A percentile compares a stretch with the other conserved stretches of the same genome.
Evolutionary conservation across 1,140 invertebrate genomes (phyloP).

Genomic region (Pomacea maculata): DNA sequence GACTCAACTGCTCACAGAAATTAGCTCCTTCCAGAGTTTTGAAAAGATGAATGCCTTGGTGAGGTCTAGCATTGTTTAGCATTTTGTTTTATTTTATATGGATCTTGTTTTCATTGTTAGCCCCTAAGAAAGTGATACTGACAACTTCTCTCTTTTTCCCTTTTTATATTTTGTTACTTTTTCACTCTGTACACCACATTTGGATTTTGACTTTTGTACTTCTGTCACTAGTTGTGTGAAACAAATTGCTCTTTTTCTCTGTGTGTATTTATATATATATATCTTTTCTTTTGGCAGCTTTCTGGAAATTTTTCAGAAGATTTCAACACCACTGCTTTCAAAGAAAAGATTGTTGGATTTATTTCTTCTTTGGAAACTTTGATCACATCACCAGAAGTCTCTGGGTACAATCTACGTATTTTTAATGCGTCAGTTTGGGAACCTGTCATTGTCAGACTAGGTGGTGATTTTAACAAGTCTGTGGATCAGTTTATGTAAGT

Average conservation of each 20-base stretch:
- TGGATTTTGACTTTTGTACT: too few species aligned
- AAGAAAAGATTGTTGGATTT: too few species aligned
- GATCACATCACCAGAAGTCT: not conserved
- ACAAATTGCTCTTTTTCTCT: too few species aligned
- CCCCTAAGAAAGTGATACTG: not conserved
- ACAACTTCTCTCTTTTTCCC: too few species aligned
- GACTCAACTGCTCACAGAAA: slow-evolving; percentile 27
- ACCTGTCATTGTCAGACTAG: not conserved
- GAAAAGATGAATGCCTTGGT: slow-evolving; percentile 22
- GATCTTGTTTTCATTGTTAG: not conserved
- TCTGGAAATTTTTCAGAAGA: too few species aligned
- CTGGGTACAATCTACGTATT: slow-evolving; percentile 5
- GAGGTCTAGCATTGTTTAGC: not conserved
- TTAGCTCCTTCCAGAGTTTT: slow-evolving; percentile 21
- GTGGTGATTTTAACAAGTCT: not conserved
- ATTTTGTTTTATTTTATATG: not conserved
- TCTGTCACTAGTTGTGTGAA: too few species aligned
- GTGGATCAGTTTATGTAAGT: slow-evolving; percentile 9
- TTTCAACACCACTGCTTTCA: too few species aligned
- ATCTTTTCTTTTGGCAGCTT: too few species aligned
- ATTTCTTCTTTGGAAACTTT: not conserved
- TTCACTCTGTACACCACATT: too few species aligned
- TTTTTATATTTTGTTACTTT: too few species aligned
- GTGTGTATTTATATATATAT: too few species aligned
- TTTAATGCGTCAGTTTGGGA: slow-evolving; percentile 17